A percentile compares a stretch with the other conserved stretches of the same genome.
phyloP scores from a whole-genome alignment of 2,888 invertebrate species.

The Drosophila fungiperda region DNA sequence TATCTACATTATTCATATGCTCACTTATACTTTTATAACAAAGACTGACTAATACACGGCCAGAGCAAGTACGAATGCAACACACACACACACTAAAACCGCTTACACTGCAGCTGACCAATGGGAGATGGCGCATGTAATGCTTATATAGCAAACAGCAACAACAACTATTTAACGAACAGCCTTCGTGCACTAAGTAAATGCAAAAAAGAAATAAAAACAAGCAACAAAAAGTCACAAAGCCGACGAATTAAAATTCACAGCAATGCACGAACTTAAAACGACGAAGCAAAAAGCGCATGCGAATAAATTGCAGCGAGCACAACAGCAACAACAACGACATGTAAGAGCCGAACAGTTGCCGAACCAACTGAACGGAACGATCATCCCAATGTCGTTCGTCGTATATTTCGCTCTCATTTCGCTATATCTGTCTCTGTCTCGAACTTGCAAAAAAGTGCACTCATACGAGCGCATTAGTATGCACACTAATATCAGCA shows the following conservation, averaged over 20 bases:
- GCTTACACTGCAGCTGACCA: constrained; percentile 35
- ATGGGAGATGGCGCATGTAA: constrained; percentile 26
- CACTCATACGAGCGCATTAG: constrained; percentile 24
- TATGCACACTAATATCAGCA: constrained; percentile 11
- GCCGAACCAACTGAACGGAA: constrained; percentile 25
- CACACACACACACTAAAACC: not conserved
- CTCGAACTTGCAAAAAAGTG: constrained; percentile 18
- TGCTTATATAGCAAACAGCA: not conserved
- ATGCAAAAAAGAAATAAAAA: constrained; percentile 9
- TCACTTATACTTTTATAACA: not conserved
- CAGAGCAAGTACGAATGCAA: constrained; percentile 2
- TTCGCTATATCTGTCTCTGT: not conserved
- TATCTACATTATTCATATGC: not conserved
- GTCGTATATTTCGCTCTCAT: constrained; percentile 1
- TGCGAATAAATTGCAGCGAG: constrained; percentile 65
- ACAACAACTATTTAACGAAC: constrained; percentile 25
- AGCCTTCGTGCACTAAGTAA: constrained; percentile 53
- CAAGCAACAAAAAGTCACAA: constrained; percentile 5
- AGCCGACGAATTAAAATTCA: constrained; percentile 71
- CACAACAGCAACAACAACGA: constrained; percentile 19
- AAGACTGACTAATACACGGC: not conserved
- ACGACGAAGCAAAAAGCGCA: constrained; percentile 60
- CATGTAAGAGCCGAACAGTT: constrained; percentile 19
- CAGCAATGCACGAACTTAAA: constrained; percentile 60
- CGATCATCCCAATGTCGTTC: constrained; percentile 28